phyloP scores from a whole-genome alignment of 2,888 invertebrate genomes.

The Acanthosepion esculentum region DNA sequence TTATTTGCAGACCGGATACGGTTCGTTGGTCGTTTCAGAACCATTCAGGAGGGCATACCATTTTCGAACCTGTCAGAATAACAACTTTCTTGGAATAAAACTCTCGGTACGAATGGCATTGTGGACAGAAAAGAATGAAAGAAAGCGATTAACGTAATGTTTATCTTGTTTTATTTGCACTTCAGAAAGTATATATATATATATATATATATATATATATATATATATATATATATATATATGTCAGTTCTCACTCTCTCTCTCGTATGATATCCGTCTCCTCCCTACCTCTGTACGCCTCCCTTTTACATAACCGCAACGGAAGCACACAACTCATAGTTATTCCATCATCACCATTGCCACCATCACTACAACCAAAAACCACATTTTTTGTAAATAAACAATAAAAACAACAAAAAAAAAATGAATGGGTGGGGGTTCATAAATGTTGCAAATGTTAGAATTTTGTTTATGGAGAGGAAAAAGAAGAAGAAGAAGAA shows the following conservation, averaged over 20 bases:
- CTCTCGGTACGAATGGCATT: too few relatives aligned
- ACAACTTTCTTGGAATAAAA: too few relatives aligned
- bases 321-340: background rate
- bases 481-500: too few relatives aligned
- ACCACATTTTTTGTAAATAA: background rate
- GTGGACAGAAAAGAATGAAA: too few relatives aligned
- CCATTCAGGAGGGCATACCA: too few relatives aligned
- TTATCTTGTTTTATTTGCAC: too few relatives aligned
- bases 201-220: conserved; percentile 45
- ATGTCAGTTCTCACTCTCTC: background rate
- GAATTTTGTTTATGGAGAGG: background rate
- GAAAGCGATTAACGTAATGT: too few relatives aligned
- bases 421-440: background rate
- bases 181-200: background rate
- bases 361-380: background rate
- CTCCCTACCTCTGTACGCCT: background rate
- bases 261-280: background rate
- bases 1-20: too few relatives aligned
- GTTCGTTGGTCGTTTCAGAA: too few relatives aligned
- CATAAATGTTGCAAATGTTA: background rate
- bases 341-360: background rate
- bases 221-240: conserved; percentile 42
- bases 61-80: too few relatives aligned
- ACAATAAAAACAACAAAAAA: background rate
- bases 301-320: background rate